Evolutionary conservation across 2,888 invertebrate species (phyloP).

Genomic region (Falcaria lacertinaria): DNA sequence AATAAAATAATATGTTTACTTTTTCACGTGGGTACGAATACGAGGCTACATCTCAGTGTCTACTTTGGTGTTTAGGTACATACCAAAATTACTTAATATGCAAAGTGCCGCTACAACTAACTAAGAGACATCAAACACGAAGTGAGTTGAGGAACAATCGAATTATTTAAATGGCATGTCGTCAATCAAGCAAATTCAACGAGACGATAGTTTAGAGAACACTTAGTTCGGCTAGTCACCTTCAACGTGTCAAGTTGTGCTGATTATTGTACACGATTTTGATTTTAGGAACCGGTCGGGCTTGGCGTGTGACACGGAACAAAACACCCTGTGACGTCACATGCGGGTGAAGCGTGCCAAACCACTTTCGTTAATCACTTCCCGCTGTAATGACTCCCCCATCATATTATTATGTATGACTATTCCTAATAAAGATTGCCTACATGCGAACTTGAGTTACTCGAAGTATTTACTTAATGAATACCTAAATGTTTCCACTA

Average conservation of each 20-base stretch:
- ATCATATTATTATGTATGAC: slow-evolving; percentile 35
- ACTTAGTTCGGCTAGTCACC: slow-evolving; percentile 8
- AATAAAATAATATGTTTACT: too few species aligned
- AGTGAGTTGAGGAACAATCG: not conserved
- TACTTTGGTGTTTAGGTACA: too few species aligned
- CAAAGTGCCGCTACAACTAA: too few species aligned
- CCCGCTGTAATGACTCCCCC: slow-evolving; percentile 53
- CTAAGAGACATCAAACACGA: not conserved
- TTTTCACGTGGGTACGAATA: too few species aligned
- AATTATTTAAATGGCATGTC: not conserved
- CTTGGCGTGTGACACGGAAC: slow-evolving; percentile 30
- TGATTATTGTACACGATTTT: slow-evolving; percentile 32
- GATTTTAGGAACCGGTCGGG: slow-evolving; percentile 41
- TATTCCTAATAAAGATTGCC: slow-evolving; percentile 13
- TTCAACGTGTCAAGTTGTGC: slow-evolving; percentile 5
- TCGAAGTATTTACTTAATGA: not conserved
- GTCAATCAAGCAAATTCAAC: not conserved
- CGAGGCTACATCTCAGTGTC: too few species aligned
- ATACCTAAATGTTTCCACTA: not conserved
- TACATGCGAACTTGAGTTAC: not conserved
- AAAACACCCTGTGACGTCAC: slow-evolving; percentile 36
- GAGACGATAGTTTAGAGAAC: not conserved
- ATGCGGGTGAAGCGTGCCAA: slow-evolving; percentile 62
- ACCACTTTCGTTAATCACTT: slow-evolving; percentile 60
- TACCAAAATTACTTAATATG: too few species aligned